A percentile compares a stretch with the other conserved stretches of the same genome.
Evolutionary conservation across 2,888 invertebrate genomes (phyloP).

Genomic region (Metellina segmentata): DNA sequence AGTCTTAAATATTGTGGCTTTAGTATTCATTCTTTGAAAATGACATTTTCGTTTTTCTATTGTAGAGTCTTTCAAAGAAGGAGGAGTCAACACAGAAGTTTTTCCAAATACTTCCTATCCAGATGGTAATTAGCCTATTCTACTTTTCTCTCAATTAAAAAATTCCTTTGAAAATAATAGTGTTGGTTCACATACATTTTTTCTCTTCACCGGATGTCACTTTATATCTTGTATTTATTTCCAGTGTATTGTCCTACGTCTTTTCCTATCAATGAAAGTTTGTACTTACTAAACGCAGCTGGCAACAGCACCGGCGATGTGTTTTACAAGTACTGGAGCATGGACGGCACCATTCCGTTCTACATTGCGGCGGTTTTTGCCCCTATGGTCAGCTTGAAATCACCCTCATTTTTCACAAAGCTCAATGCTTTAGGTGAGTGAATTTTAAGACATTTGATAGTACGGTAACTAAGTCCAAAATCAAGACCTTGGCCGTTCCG

Average conservation of each 20-base stretch:
- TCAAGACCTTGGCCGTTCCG: no score
- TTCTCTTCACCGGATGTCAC: conserved; percentile 1
- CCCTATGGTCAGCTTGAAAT: conserved; percentile 91
- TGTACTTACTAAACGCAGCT: background rate
- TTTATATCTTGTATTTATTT: background rate
- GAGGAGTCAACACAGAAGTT: no score
- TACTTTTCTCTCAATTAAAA: background rate
- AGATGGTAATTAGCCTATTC: no score
- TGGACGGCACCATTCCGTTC: conserved; percentile 90
- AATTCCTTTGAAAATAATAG: background rate
- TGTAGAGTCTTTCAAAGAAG: background rate
- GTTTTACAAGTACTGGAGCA: conserved; percentile 86
- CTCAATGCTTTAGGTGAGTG: conserved; percentile 92
- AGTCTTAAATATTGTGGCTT: no score
- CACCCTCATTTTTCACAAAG: conserved; percentile 94
- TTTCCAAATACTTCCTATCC: no score
- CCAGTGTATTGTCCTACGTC: conserved; percentile 59
- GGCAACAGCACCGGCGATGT: conserved; percentile 42
- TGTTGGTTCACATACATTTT: background rate
- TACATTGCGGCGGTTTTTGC: conserved; percentile 89
- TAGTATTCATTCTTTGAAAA: no score
- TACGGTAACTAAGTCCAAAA: no score
- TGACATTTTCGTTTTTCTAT: background rate
- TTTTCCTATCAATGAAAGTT: conserved; percentile 39
- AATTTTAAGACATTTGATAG: background rate